Percentiles rank a stretch among this genome's conserved stretches.
These are phyloP conservation scores for Malurus elegans DNA, from an alignment of 2,113 vertebrate species.

Conservation along the genomic window DNA sequence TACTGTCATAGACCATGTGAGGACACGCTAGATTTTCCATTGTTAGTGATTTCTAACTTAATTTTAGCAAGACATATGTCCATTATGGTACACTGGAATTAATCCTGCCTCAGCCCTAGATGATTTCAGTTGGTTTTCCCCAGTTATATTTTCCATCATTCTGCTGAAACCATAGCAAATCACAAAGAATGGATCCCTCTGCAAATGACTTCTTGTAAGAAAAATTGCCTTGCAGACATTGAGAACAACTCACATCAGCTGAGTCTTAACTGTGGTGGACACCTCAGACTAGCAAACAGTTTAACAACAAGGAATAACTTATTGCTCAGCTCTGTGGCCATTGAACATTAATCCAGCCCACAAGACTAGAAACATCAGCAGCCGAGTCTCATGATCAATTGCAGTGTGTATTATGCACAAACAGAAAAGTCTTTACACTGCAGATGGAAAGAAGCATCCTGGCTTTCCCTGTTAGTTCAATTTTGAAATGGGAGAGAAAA, in stretches of 20 bases:
- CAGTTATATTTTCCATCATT: background rate
- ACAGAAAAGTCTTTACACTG: background rate
- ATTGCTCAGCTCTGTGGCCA: background rate
- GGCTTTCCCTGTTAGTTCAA: background rate
- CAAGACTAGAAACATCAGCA: background rate
- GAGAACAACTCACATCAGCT: background rate
- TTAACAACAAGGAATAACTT: background rate
- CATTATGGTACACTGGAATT: background rate
- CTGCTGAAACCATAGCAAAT: background rate
- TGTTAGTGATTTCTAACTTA: background rate
- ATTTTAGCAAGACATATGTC: background rate
- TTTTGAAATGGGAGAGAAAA: background rate
- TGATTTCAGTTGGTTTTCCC: background rate
- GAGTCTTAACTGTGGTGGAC: background rate
- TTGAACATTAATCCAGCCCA: background rate
- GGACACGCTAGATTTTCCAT: background rate
- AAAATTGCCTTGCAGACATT: background rate
- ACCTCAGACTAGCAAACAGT: background rate
- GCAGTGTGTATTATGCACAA: background rate
- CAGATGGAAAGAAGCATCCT: background rate
- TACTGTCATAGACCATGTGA: background rate
- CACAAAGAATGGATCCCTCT: background rate
- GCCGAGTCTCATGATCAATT: background rate
- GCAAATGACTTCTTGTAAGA: background rate
- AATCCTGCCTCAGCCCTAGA: background rate